Evolutionary conservation across 2,797 vertebrate species (phyloP).

Genomic region (Heteromormyrus szaboi): DNA sequence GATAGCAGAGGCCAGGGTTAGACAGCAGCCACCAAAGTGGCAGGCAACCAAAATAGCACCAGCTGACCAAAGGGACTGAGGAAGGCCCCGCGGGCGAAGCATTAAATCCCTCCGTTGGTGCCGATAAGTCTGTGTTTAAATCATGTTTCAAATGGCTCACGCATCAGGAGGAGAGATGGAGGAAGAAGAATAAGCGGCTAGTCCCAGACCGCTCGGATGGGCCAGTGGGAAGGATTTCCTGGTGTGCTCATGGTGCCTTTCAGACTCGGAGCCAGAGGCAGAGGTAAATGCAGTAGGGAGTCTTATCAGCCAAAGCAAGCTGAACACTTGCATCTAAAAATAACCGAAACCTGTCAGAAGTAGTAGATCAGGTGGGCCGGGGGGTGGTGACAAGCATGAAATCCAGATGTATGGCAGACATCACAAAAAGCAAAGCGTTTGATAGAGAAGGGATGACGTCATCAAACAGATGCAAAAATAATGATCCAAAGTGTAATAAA

Average conservation of each 20-base stretch:
- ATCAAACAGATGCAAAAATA: slow-evolving; percentile 11
- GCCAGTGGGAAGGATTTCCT: slow-evolving; percentile 6
- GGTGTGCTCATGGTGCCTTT: background rate
- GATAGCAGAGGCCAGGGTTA: slow-evolving; percentile 5
- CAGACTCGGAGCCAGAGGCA: background rate
- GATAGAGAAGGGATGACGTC: background rate
- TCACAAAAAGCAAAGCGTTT: background rate
- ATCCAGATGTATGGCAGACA: background rate
- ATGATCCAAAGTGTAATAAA: background rate
- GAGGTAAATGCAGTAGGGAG: background rate
- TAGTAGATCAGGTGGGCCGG: background rate
- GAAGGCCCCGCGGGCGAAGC: background rate
- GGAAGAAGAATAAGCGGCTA: background rate
- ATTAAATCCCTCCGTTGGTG: background rate
- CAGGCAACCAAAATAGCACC: background rate
- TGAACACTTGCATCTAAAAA: slow-evolving; percentile 15
- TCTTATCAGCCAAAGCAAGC: background rate
- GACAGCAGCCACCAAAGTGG: background rate
- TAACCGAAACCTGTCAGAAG: background rate
- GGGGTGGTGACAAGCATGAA: background rate
- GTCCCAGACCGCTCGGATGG: background rate
- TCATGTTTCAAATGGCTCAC: slow-evolving; percentile 8
- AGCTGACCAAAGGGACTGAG: background rate
- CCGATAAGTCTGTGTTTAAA: slow-evolving; percentile 13
- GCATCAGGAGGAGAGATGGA: background rate